Conservation (phyloP, 2,888 invertebrate genomes). For the Melitaea athalia region DNA sequence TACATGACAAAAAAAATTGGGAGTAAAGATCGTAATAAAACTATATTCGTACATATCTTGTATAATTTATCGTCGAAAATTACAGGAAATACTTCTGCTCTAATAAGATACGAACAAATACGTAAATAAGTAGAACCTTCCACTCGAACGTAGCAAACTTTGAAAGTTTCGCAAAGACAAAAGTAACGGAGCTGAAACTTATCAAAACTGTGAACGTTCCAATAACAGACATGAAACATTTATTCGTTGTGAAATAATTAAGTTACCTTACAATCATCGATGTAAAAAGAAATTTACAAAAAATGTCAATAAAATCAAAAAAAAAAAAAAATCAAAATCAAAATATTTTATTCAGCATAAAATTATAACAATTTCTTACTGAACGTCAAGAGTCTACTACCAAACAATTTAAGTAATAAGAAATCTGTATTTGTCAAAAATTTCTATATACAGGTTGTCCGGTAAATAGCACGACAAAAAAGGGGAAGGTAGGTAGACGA, state of each 20-base stretch:
- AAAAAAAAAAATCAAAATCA: too few species aligned
- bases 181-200: conserved; percentile 1
- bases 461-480: too few species aligned
- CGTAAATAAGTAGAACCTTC: background rate
- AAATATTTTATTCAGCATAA: too few species aligned
- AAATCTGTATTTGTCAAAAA: background rate
- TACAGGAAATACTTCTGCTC: background rate
- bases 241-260: conserved; percentile 2
- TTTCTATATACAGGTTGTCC: too few species aligned
- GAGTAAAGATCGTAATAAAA: background rate
- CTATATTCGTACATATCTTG: too few species aligned
- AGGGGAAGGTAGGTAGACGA: too few species aligned
- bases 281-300: background rate
- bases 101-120: background rate
- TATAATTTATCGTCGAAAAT: too few species aligned
- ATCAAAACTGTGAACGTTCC: background rate
- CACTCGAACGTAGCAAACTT: background rate
- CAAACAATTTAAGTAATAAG: too few species aligned
- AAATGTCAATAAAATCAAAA: too few species aligned
- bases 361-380: too few species aligned
- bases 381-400: background rate
- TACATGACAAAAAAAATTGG: background rate
- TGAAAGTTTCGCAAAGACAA: background rate
- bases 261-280: background rate
- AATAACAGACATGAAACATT: background rate